Evolutionary conservation across 1,140 invertebrate genomes (phyloP), one percentile per base, ranked within the genome.

Genomic region (Bombus vancouverensis): DNA sequence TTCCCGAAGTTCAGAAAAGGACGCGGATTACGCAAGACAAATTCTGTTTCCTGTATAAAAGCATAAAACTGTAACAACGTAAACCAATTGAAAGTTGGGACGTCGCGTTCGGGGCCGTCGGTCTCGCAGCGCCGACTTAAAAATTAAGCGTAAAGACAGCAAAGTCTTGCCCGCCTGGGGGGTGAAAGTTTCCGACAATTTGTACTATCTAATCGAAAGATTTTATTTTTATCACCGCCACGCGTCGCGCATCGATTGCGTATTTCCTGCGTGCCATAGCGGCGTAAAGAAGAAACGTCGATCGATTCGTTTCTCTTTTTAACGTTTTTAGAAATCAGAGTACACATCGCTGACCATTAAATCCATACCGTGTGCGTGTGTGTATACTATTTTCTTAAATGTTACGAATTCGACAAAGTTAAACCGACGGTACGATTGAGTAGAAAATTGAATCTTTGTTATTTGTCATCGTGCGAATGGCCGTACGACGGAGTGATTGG

Each of bases 41-140:
- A 68, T 68, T 32, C 9, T 68, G 66, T 68, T 68, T 25, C 66
- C 15, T 0, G 66, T 68, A 10, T 68, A 68, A 68, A 68, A 37
- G 32, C 32, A 25, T 68, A 68, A 68, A 37, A 68, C 66, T 68
- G 66, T 68, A 68, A 68, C 66, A 34, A 68, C 34, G 66, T 68
- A 68, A 68, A 68, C 15, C 34, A 37, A 37, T 68, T 22, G 66
- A 37, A 68, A 68, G 66, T 68, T 68, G 3, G 15, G 3, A 37
- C 32, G 15, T 22, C 2, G 6, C 15, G 66, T 68, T 34, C 32
- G 6, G 8, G 18, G 8, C 8, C 32, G 32, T 22, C 5, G 15
- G 32, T 66, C 65, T 66, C 15, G 65, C 65, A 15, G n/a, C 12
- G 5, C 4, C 12, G 66, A 68, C 22, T 68, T 68, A 68, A 68